Percentiles rank a stretch among this genome's conserved stretches.
These are phyloP conservation scores for Pseudomugil tenellus DNA, from an alignment of 2,797 vertebrate genomes.

Conservation along the genomic window DNA sequence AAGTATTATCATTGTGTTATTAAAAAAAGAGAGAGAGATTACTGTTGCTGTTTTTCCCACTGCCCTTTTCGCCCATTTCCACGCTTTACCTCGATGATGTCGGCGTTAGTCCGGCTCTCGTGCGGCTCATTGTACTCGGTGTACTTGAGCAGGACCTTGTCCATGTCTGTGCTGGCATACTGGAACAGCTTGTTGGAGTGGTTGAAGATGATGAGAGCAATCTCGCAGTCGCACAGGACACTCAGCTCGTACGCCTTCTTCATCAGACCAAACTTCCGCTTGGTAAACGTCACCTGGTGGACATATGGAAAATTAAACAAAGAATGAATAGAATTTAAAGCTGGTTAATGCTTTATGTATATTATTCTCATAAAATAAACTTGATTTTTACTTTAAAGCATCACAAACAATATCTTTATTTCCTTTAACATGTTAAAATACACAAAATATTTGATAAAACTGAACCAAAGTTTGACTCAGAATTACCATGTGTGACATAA, in stretches of 20 bases:
- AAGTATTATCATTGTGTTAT: background rate
- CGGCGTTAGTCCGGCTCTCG: conserved; percentile 95
- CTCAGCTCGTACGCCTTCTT: conserved; percentile 97
- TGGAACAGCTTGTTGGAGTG: conserved; percentile 97
- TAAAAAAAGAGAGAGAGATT: background rate
- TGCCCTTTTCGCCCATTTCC: conserved; percentile 8
- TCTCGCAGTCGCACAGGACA: conserved; percentile 96
- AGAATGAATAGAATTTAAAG: background rate
- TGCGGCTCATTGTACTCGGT: conserved; percentile 96
- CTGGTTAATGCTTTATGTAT: background rate
- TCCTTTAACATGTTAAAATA: no score
- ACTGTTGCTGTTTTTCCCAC: background rate
- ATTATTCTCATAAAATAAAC: background rate
- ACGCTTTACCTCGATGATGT: conserved; percentile 92
- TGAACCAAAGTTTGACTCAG: no score
- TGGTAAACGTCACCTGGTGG: conserved; percentile 92
- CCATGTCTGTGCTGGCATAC: conserved; percentile 96
- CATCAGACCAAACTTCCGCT: conserved; percentile 96
- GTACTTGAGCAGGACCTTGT: conserved; percentile 96
- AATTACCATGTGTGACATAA: no score
- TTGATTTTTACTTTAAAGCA: no score
- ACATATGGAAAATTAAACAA: background rate
- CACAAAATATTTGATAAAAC: no score
- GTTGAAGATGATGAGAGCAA: conserved; percentile 98
- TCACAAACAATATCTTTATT: no score